These are phyloP conservation scores for Stramonita haemastoma DNA, from an alignment of 2,888 invertebrate species.

Conservation along the genomic window DNA sequence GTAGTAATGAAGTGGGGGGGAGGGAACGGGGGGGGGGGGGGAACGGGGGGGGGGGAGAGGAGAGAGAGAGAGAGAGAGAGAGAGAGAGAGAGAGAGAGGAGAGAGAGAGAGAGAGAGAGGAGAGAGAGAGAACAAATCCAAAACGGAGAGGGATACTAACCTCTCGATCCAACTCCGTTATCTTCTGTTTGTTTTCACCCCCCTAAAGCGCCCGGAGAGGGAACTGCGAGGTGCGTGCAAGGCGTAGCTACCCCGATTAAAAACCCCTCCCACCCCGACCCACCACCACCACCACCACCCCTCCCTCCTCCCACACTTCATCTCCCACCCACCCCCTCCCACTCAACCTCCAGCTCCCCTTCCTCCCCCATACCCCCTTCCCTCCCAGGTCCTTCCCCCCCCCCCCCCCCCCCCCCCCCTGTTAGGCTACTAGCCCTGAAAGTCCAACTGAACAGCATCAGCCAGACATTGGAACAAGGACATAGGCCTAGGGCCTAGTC, in stretches of 20 bases:
- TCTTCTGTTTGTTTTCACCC: conserved; percentile 11
- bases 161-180: not conserved
- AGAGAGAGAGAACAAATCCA: not conserved
- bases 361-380: not conserved
- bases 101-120: not conserved
- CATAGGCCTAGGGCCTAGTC: too few species aligned
- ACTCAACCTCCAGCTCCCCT: not conserved
- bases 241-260: not conserved
- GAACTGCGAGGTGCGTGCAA: not conserved
- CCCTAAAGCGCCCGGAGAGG: not conserved
- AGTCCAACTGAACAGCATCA: too few species aligned
- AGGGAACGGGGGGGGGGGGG: not conserved
- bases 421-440: too few species aligned
- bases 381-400: too few species aligned
- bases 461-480: too few species aligned
- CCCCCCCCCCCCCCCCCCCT: too few species aligned
- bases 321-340: not conserved
- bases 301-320: not conserved
- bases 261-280: not conserved
- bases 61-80: too few species aligned
- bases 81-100: not conserved
- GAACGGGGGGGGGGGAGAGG: not conserved
- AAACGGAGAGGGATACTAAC: not conserved
- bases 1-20: not conserved
- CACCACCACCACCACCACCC: not conserved